Evolutionary conservation across 2,888 invertebrate species (phyloP).

Genomic region (Fragum sueziense): DNA sequence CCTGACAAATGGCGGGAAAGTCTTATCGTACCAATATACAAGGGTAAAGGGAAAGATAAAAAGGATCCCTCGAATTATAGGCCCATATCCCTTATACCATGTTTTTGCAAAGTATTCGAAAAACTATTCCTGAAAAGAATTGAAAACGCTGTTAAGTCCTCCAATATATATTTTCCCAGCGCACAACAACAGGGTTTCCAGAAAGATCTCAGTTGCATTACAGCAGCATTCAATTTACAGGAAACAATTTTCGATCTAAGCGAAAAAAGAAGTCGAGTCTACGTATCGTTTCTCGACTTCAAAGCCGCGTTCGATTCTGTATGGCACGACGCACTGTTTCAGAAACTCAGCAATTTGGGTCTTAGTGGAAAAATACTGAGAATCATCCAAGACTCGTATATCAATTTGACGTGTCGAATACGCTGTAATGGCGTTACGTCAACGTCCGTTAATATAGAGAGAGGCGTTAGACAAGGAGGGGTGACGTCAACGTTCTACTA

Average conservation of each 20-base stretch:
- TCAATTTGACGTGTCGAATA: background rate
- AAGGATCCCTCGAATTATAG: background rate
- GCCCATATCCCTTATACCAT: background rate
- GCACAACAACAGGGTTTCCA: background rate
- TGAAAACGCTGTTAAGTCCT: background rate
- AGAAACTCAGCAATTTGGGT: background rate
- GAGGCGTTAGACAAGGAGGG: background rate
- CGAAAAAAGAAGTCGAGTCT: background rate
- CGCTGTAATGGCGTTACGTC: background rate
- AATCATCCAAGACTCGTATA: background rate
- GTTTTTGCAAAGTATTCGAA: background rate
- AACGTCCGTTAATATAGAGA: background rate
- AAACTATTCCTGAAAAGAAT: background rate
- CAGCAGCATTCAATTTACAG: background rate
- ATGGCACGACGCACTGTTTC: background rate
- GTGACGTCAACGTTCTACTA: background rate
- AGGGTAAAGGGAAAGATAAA: slow-evolving; percentile 13
- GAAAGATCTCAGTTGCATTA: background rate
- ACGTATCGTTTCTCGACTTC: background rate
- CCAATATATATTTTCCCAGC: background rate
- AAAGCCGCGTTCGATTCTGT: background rate
- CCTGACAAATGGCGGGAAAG: background rate
- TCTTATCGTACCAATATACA: background rate
- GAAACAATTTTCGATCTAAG: background rate
- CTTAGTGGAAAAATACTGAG: background rate